Conservation (phyloP, 2,797 vertebrate species). For the Neopelma chrysocephalum region DNA sequence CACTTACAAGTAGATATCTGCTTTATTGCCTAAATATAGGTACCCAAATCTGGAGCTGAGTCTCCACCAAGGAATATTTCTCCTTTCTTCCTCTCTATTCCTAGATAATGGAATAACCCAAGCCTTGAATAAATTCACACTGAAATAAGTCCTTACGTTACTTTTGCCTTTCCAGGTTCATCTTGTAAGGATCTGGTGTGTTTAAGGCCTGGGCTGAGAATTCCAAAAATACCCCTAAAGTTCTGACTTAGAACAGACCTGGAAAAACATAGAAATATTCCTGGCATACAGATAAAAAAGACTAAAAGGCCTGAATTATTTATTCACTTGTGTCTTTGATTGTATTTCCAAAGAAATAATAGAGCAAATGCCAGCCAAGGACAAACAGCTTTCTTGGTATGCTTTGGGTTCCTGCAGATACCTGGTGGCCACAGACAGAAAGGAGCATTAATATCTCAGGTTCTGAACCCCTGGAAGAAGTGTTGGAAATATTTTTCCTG, state of each 20-base stretch:
- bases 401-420: accelerated
- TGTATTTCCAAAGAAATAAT: background rate
- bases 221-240: background rate
- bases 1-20: background rate
- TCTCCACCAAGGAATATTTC: background rate
- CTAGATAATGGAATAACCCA: background rate
- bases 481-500: background rate
- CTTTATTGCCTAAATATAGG: background rate
- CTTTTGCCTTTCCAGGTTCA: background rate
- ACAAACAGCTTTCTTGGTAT: background rate
- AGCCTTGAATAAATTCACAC: background rate
- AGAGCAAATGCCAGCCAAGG: background rate
- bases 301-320: background rate
- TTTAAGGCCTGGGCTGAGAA: background rate
- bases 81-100: background rate
- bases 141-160: background rate
- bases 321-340: background rate
- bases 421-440: background rate
- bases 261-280: background rate
- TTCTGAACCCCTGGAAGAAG: background rate
- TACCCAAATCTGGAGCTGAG: background rate
- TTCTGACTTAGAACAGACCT: background rate
- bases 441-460: too few species aligned
- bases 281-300: background rate
- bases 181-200: accelerated